phyloP scores from a whole-genome alignment of 2,888 invertebrate species.

The Imbricaverruca yamaguchii region DNA sequence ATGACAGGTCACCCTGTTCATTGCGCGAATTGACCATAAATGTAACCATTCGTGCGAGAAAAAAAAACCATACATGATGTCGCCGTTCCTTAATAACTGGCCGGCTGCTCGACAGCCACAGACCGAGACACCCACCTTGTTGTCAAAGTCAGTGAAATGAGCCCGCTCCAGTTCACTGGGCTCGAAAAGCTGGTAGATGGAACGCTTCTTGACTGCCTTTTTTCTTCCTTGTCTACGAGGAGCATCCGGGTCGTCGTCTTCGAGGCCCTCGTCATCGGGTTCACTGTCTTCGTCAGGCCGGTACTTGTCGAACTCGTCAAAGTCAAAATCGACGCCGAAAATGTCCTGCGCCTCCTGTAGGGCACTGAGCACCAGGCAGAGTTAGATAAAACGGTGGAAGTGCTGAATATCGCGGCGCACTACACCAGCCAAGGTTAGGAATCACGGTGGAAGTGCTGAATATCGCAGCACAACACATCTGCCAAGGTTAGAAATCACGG shows the following conservation, averaged over 20 bases:
- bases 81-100: too few species aligned
- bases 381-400: too few species aligned
- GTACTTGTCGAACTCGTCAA: constrained; percentile 79
- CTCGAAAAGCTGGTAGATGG: constrained; percentile 90
- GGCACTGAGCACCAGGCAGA: constrained; percentile 49
- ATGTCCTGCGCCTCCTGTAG: constrained; percentile 97
- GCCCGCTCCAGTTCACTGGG: constrained; percentile 94
- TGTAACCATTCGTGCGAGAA: too few species aligned
- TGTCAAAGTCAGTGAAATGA: constrained; percentile 89
- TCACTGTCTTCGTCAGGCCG: constrained; percentile 78
- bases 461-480: too few species aligned
- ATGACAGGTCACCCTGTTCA: too few species aligned
- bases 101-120: too few species aligned
- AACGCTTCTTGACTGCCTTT: constrained; percentile 71
- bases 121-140: constrained; percentile 40
- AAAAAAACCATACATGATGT: too few species aligned
- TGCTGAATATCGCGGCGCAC: too few species aligned
- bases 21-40: too few species aligned
- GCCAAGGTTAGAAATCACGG: too few species aligned
- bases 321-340: constrained; percentile 98
- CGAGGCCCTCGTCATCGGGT: constrained; percentile 65
- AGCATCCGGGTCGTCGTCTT: constrained; percentile 50
- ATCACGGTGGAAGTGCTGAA: too few species aligned
- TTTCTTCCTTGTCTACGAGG: constrained; percentile 68
- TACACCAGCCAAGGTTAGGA: too few species aligned